These are phyloP conservation scores for Lepidochitona cinerea DNA, from an alignment of 2,888 invertebrate species.

Conservation along the genomic window DNA sequence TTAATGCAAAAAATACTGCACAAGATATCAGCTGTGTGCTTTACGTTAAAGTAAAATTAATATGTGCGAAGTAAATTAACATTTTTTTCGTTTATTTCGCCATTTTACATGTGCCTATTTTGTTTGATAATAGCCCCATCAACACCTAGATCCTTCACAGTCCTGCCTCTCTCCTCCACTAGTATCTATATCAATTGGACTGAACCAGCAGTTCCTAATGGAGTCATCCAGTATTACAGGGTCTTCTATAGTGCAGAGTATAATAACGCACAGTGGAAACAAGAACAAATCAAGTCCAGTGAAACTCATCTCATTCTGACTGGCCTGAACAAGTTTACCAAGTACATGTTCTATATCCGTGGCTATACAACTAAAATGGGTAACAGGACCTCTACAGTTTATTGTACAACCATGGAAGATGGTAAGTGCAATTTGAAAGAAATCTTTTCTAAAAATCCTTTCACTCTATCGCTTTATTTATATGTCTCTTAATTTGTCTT, in stretches of 20 bases:
- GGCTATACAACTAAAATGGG: not conserved
- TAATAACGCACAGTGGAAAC: not conserved
- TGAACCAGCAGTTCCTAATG: not conserved
- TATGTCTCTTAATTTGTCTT: not conserved
- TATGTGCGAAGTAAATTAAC: no score
- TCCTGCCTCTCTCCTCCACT: not conserved
- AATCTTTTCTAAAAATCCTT: no score
- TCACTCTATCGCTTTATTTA: no score
- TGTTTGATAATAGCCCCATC: not conserved
- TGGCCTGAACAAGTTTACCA: not conserved
- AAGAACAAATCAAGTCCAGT: not conserved
- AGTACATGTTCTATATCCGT: not conserved
- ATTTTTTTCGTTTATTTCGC: no score
- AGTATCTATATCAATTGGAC: not conserved
- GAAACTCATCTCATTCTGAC: not conserved
- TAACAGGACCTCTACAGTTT: not conserved
- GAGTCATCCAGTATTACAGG: not conserved
- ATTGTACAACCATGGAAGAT: not conserved
- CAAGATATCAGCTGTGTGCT: no score
- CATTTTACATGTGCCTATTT: not conserved
- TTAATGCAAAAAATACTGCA: no score
- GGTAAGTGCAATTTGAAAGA: constrained; percentile 1
- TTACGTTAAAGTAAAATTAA: no score
- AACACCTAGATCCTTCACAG: not conserved
- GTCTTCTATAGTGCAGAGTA: not conserved